These are phyloP conservation scores for Bos javanicus DNA, from an alignment of 2,113 vertebrate genomes.

Conservation along the genomic window DNA sequence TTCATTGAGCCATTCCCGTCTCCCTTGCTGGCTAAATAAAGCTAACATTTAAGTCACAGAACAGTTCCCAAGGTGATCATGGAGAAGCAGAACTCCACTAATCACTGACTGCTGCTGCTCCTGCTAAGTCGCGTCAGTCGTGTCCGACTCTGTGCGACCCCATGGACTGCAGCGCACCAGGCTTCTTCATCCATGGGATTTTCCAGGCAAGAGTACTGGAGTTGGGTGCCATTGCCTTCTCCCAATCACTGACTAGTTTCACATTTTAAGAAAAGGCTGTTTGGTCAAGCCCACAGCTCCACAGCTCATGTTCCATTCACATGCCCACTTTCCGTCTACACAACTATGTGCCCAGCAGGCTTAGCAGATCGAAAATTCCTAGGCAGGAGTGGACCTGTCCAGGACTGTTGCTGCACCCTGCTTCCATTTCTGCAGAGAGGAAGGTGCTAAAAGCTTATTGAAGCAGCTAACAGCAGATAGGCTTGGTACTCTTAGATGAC, in stretches of 20 bases:
- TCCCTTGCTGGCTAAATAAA: constrained; percentile 53
- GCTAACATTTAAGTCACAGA: constrained; percentile 73
- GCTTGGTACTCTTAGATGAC: background rate
- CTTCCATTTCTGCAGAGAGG: background rate
- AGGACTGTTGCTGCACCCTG: background rate
- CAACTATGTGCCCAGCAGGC: background rate
- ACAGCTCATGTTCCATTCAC: background rate
- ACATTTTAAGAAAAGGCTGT: constrained; percentile 33
- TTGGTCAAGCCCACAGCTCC: background rate
- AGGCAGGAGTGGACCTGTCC: background rate
- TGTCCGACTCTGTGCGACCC: too few species aligned
- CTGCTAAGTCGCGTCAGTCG: too few species aligned
- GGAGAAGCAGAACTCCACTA: background rate
- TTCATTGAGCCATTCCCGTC: constrained; percentile 40
- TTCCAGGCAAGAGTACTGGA: too few species aligned
- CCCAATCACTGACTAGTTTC: background rate
- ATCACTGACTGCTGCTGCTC: background rate
- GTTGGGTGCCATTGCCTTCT: too few species aligned
- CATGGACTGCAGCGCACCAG: too few species aligned
- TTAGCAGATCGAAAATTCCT: background rate
- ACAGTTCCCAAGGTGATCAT: constrained; percentile 36
- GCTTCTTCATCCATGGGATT: too few species aligned
- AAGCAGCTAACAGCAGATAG: background rate
- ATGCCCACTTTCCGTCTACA: background rate
- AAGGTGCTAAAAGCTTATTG: constrained; percentile 21